Conservation (phyloP, 1,140 invertebrate genomes). For the Zaprionus capensis region DNA sequence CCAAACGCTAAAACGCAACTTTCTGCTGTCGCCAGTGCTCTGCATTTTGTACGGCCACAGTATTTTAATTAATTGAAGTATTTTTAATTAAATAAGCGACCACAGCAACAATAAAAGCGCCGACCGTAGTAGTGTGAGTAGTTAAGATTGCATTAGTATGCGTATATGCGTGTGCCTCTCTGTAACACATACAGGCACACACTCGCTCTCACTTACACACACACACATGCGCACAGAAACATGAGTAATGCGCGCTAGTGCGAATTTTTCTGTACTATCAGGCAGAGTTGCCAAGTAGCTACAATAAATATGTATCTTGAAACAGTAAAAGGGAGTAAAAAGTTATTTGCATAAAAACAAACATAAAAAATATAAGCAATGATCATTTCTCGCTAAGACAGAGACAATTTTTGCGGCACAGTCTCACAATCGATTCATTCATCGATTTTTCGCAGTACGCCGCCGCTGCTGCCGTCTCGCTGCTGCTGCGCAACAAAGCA, state of each 20-base stretch:
- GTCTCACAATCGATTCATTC: conserved; percentile 82
- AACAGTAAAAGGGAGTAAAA: conserved; percentile 11
- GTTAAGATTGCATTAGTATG: conserved; percentile 37
- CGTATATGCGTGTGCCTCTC: conserved; percentile 44
- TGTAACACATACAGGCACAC: conserved; percentile 44
- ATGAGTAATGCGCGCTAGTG: conserved; percentile 73
- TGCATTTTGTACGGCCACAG: conserved; percentile 44
- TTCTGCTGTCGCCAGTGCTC: conserved; percentile 33
- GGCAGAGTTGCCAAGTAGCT: conserved; percentile 69
- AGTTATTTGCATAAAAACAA: conserved; percentile 58
- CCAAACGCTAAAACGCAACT: conserved; percentile 32
- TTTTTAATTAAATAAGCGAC: conserved; percentile 72
- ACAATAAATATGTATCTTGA: conserved; percentile 23
- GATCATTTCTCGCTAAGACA: conserved; percentile 12
- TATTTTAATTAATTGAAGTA: conserved; percentile 72
- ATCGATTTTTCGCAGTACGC: conserved; percentile 81
- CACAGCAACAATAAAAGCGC: conserved; percentile 55
- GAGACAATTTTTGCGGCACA: conserved; percentile 27
- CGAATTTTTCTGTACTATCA: conserved; percentile 56
- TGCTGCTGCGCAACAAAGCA: conserved; percentile 75
- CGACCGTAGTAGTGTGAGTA: conserved; percentile 41
- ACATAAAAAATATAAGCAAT: conserved; percentile 22
- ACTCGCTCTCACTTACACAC: conserved; percentile 27
- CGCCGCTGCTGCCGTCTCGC: conserved; percentile 57
- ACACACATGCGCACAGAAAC: conserved; percentile 65